Conservation (phyloP, 2,113 vertebrate genomes). For the Pelmatolapia mariae region DNA sequence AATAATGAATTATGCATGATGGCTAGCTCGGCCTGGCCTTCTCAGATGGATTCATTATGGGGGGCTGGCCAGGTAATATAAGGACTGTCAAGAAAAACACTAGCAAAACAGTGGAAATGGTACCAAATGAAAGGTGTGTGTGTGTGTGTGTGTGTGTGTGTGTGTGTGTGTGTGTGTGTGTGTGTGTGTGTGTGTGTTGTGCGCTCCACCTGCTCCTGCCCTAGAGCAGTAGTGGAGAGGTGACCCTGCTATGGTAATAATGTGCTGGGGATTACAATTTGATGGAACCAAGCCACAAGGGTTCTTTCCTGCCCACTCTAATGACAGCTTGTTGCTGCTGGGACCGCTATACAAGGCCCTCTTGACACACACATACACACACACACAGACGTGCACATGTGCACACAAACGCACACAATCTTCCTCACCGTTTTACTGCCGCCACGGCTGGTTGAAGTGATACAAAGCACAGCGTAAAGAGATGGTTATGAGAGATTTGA, state of each 20-base stretch:
- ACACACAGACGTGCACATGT: background rate
- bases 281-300: slow-evolving; percentile 74
- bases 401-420: background rate
- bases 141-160: background rate
- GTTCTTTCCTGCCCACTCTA: slow-evolving; percentile 73
- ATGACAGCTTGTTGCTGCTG: slow-evolving; percentile 74
- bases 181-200: background rate
- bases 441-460: background rate
- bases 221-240: slow-evolving; percentile 60
- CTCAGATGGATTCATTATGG: slow-evolving; percentile 82
- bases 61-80: slow-evolving; percentile 72
- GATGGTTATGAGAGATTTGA: slow-evolving; percentile 21
- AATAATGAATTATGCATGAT: slow-evolving; percentile 86
- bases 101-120: slow-evolving; percentile 47
- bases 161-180: background rate
- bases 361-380: slow-evolving; percentile 51
- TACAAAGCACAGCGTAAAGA: slow-evolving; percentile 1
- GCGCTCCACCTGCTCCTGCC: slow-evolving; percentile 62
- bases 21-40: slow-evolving; percentile 41
- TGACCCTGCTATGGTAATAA: slow-evolving; percentile 74
- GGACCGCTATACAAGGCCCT: slow-evolving; percentile 58
- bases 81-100: slow-evolving; percentile 55
- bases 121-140: slow-evolving; percentile 11
- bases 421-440: slow-evolving; percentile 14
- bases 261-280: slow-evolving; percentile 74